Percentiles rank a stretch among this genome's conserved stretches.
phyloP scores from a whole-genome alignment of 2,797 vertebrate species.

The Thunnus albacares region DNA sequence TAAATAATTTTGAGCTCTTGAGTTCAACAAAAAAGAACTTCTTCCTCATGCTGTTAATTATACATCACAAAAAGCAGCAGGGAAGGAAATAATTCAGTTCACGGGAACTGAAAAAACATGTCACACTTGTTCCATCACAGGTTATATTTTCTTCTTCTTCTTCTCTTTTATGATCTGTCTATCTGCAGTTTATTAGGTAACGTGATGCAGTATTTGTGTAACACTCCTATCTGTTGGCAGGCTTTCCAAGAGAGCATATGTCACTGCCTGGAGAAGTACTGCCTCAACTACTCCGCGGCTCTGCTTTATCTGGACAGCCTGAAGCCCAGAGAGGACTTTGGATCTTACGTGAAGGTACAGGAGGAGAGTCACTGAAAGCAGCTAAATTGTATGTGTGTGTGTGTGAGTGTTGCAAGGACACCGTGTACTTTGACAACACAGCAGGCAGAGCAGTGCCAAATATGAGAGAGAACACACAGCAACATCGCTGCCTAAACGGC shows the following conservation, averaged over 20 bases:
- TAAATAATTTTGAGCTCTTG: not conserved
- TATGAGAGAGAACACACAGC: constrained; percentile 28
- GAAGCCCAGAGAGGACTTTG: constrained; percentile 92
- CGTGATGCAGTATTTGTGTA: constrained; percentile 30
- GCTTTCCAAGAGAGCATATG: constrained; percentile 90
- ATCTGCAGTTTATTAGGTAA: constrained; percentile 19
- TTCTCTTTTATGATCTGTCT: constrained; percentile 30
- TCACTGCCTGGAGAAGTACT: constrained; percentile 93
- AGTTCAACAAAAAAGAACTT: not conserved
- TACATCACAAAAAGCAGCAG: constrained; percentile 12
- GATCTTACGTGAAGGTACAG: constrained; percentile 91
- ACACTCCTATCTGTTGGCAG: constrained; percentile 78
- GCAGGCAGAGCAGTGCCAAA: constrained; percentile 31
- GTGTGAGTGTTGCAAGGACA: constrained; percentile 26
- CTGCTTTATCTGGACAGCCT: constrained; percentile 92
- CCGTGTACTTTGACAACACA: constrained; percentile 47
- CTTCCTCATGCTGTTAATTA: not conserved
- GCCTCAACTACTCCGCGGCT: constrained; percentile 92
- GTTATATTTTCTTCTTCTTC: not conserved
- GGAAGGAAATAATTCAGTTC: not conserved
- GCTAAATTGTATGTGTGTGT: constrained; percentile 41
- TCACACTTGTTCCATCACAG: not conserved
- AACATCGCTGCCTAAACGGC: constrained; percentile 14
- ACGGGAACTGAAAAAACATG: not conserved
- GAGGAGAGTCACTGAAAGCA: not conserved